These are phyloP conservation scores for Lasioglossum oenotherae DNA, from an alignment of 2,888 invertebrate species.

Conservation along the genomic window DNA sequence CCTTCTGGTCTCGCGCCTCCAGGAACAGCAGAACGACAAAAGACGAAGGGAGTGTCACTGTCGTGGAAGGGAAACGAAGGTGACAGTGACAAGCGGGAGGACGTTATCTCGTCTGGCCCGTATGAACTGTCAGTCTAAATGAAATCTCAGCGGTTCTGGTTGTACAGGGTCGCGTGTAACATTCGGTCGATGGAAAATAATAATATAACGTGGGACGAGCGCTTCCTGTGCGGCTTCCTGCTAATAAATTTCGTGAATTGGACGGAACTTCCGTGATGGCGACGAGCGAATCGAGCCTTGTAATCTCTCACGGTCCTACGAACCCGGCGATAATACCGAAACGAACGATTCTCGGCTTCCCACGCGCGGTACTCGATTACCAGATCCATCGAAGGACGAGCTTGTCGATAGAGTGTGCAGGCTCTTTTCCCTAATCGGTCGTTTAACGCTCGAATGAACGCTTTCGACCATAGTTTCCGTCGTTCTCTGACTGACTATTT, in stretches of 20 bases:
- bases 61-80: constrained; percentile 15
- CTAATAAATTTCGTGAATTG: constrained; percentile 59
- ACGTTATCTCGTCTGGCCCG: constrained; percentile 49
- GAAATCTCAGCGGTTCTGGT: constrained; percentile 50
- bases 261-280: constrained; percentile 45
- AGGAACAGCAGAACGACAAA: neutral
- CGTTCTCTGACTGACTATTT: neutral
- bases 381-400: constrained; percentile 47
- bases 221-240: constrained; percentile 56
- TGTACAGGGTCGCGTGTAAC: neutral
- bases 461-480: neutral
- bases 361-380: constrained; percentile 64
- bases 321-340: constrained; percentile 58
- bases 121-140: constrained; percentile 61
- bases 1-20: neutral
- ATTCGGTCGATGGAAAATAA: constrained; percentile 30
- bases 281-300: constrained; percentile 35
- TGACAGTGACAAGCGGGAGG: constrained; percentile 28
- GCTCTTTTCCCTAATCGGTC: constrained; percentile 55
- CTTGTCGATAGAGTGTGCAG: constrained; percentile 60
- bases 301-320: constrained; percentile 46
- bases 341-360: constrained; percentile 66
- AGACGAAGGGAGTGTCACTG: neutral
- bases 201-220: constrained; percentile 45
- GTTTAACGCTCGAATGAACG: constrained; percentile 25